Evolutionary conservation across 1,140 invertebrate genomes (phyloP), one percentile per base, ranked within the genome.

Genomic region (Micrasema minimum): DNA sequence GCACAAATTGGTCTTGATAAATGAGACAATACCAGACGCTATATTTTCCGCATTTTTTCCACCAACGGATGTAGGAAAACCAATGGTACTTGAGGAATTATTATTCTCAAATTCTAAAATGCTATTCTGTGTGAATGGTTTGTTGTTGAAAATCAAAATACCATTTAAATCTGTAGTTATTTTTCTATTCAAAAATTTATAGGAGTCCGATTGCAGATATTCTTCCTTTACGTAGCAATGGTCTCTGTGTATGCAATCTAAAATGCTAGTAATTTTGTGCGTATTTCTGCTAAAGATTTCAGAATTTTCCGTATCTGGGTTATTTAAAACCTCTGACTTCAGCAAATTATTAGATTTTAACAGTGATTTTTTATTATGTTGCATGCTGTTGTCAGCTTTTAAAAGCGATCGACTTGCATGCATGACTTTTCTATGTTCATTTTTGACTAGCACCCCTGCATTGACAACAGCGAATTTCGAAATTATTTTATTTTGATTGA

Each of bases 171-270:
- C 55, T 2, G 16, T 35, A 11, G 55, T 22, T 3, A 59, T 14
- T 9, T 31, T 31, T 31, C 26, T 31, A 31, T 31, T 7, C 7
- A 31, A 31, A 31, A 2, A 4, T 2, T 2, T 31, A 4, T 2
- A 4, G 26, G 26, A 31, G 2, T 31, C 26, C 7, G 3, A 7
- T 31, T 31, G 26, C 31, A 51, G n/a, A 38, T 66, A 64, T 66
- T 37, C 14, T 37, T 66, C 62, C 26, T 66, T n/a, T 12, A 51
- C 62, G 18, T 66, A 66, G 31, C 62, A 66, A 50, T 66, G 62
- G 35, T 66, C 62, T 0, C 11, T 51, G 14, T 14, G 62, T n/a
- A 66, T 51, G 14, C 45, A 50, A 9, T 66, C 31, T 9, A 55
- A 26, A 23, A 48, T 48, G 7, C 26, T 31, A 7, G 26, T 46